Evolutionary conservation across 2,113 vertebrate genomes (phyloP).

Genomic region (Indri indri): DNA sequence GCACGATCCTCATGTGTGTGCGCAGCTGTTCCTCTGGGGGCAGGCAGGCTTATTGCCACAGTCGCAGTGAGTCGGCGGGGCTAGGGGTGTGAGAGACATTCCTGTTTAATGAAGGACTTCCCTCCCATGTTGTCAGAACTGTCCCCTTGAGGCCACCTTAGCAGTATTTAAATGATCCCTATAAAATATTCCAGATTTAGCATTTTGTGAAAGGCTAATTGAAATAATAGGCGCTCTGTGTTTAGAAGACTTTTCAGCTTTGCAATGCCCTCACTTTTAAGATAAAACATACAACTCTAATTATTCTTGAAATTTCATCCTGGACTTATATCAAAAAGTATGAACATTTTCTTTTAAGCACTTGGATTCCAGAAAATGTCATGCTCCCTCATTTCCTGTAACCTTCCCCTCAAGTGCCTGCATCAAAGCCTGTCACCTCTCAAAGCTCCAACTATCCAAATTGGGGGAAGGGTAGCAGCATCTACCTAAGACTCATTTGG

Average conservation of each 20-base stretch:
- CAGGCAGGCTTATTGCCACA: background rate
- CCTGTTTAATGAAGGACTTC: background rate
- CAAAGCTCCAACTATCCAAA: background rate
- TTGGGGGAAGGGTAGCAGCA: accelerated
- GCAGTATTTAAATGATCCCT: background rate
- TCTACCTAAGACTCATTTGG: background rate
- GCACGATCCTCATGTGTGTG: too few species aligned
- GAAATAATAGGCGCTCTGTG: background rate
- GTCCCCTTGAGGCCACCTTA: background rate
- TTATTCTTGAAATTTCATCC: background rate
- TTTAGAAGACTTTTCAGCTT: background rate
- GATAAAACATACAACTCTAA: background rate
- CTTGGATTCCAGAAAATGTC: background rate
- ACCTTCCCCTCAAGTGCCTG: background rate
- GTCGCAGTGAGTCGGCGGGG: background rate
- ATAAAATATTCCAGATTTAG: background rate
- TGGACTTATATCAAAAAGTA: background rate
- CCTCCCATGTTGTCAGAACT: too few species aligned
- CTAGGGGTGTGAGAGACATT: background rate
- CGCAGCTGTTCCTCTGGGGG: accelerated
- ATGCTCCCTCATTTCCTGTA: background rate
- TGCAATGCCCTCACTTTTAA: background rate
- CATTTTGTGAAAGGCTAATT: background rate
- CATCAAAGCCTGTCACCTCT: background rate
- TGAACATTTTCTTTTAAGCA: background rate